Base-by-base conservation (phyloP, 2,797 vertebrate genomes). In the Pteronotus mesoamericanus region DNA sequence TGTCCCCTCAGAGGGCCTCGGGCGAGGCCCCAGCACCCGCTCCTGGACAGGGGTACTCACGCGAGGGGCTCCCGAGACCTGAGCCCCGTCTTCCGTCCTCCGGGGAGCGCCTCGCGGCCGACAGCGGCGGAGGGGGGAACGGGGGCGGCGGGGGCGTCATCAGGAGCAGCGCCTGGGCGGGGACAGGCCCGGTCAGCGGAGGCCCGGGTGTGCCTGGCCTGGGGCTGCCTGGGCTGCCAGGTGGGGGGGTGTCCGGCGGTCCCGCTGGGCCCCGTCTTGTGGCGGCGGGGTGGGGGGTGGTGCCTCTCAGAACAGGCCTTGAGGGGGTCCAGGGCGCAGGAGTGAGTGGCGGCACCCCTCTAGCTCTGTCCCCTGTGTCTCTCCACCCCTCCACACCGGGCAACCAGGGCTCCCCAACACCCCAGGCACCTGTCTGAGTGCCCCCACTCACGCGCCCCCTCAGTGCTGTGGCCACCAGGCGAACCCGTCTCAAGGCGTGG, bases 81-180 rank as follows among this genome's bases (percentile, higher is more conserved):
- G 29, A 4, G 68, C 3, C 42, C 24, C 44, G 82, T 66, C 66
- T 90, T 6, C 64, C 42, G 0, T 97, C 95, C 69, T 97, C 94
- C 7, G 1, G 61, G 85, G 94, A 7, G 48, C 9, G 21, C 42
- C 69, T 82, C 0, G 53, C 74, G 0, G 95, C 90, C 0, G 66
- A 94, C 66, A 97, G 90, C 0, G 90, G 95, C 5, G 97, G 97
- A 4, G 97, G 95, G 3, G 96, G 96, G 26, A 97, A 97, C 0
- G 97, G 97, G 0, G 96, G 97, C 0, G 97, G 97, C 0, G 96
- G 97, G 2, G 97, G 97, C 0, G 96, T 83, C 97, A 94, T 92
- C 92, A 96, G 87, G 37, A 92, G 92, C 0, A 87, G 87, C 77
- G 94, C 96, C 97, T 97, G 78, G 44, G 37, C 80, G 71, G 3